A percentile compares a stretch with the other conserved stretches of the same genome.
These are phyloP conservation scores for Lacerta bilineata DNA, from an alignment of 2,797 vertebrate genomes.

Conservation along the genomic window DNA sequence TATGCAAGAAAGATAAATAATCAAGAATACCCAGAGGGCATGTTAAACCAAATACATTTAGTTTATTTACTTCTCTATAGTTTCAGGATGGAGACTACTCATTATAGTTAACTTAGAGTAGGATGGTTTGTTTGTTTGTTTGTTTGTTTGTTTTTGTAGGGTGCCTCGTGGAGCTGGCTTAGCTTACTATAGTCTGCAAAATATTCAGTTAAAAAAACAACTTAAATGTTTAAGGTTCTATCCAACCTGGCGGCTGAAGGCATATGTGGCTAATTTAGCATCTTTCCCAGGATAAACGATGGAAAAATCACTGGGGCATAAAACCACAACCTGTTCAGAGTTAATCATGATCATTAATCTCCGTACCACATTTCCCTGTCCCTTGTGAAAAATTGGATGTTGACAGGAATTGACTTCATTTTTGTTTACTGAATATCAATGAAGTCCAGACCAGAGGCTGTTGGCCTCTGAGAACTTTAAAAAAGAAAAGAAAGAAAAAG, in stretches of 20 bases:
- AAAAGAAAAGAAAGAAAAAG: neutral
- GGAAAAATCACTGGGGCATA: constrained; percentile 84
- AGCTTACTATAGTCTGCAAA: constrained; percentile 55
- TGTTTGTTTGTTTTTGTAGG: constrained; percentile 25
- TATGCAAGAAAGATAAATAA: neutral
- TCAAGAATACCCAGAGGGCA: neutral
- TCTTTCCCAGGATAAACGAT: constrained; percentile 84
- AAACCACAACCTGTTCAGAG: constrained; percentile 87
- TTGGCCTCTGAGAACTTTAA: constrained; percentile 18
- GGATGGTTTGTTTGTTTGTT: neutral
- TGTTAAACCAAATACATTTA: neutral
- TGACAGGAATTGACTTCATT: constrained; percentile 65
- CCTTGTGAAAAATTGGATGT: constrained; percentile 42
- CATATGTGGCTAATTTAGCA: constrained; percentile 69
- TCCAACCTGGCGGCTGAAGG: constrained; percentile 42
- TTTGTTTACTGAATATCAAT: constrained; percentile 73
- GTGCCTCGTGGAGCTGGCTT: constrained; percentile 42
- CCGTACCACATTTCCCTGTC: constrained; percentile 58
- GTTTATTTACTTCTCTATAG: constrained; percentile 11
- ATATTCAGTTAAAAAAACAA: constrained; percentile 35
- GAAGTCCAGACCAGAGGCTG: constrained; percentile 40
- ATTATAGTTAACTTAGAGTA: constrained; percentile 32
- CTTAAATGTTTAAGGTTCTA: constrained; percentile 57
- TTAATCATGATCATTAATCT: constrained; percentile 92
- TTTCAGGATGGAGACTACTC: neutral